Base-by-base conservation (phyloP, 2,113 vertebrate genomes). In the Leiothrix lutea region DNA sequence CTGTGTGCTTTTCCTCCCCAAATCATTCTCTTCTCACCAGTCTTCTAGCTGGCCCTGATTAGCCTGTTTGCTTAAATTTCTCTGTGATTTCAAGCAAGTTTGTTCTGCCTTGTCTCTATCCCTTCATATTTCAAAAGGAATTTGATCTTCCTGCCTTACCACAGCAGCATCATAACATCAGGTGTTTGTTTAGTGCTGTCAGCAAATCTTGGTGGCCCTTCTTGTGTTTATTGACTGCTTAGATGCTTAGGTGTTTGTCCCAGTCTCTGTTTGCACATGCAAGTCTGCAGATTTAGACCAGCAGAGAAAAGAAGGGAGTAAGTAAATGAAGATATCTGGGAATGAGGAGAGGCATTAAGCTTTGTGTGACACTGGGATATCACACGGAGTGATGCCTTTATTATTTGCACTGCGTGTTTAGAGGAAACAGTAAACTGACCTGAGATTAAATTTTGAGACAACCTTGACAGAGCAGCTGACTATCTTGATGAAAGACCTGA, bases 181-280 rank as follows among this genome's bases (percentile, higher is more conserved):
- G 64, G 64, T 94, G 92, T 97, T 96, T 95, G 75, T 90, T 95
- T 87, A 92, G 90, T 60, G 85, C 93, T 93, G 90, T 90, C 93
- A 92, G 96, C 92, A 94, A 88, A 93, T 93, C 92, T 92, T 90
- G 74, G 90, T 86, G 72, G 85, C 72, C 93, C 71, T 92, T 90
- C 61, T 74, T 18, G 40, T 96, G 69, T 95, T 96, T 96, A 80
- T 94, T 94, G 95, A 90, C 94, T 95, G 82, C 94, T 93, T 94
- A 93, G 94, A 51, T 86, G 90, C 90, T 90, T 82, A 47, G 85
- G 56, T 90, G 82, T 86, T 93, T 94, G 88, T 95, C 82, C 82
- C 81, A 31, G 66, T 60, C 82, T 94, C 90, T 93, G 96, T 96
- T 97, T 95, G 95, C 93, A 88, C 77, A 54, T 83, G 67, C 82